These are phyloP conservation scores for Diceros bicornis DNA, from an alignment of 2,797 vertebrate species.

Conservation along the genomic window DNA sequence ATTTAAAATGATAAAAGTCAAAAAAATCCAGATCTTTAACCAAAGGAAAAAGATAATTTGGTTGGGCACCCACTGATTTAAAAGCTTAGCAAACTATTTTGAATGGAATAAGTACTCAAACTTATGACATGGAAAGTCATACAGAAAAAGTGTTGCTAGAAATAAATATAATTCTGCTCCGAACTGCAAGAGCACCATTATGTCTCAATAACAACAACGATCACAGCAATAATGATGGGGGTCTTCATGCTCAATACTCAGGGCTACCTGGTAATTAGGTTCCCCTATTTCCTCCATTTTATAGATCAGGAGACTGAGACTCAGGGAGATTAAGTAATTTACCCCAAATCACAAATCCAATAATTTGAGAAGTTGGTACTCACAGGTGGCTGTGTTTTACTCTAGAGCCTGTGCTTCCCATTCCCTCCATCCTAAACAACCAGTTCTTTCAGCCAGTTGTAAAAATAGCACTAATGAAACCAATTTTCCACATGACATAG, in stretches of 20 bases:
- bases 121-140: background rate
- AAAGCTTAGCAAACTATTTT: constrained; percentile 39
- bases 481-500: background rate
- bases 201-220: background rate
- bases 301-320: background rate
- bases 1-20: background rate
- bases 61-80: background rate
- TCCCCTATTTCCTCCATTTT: background rate
- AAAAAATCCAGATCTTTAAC: constrained; percentile 27
- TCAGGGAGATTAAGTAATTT: background rate
- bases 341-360: background rate
- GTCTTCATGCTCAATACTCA: background rate
- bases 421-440: background rate
- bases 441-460: background rate
- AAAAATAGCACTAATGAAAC: constrained; percentile 14
- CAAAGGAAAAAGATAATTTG: background rate
- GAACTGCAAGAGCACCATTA: background rate
- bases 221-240: background rate
- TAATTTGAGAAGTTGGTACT: background rate
- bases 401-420: background rate
- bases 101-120: background rate
- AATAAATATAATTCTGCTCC: constrained; percentile 8
- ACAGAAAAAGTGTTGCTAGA: constrained; percentile 7
- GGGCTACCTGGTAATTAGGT: background rate
- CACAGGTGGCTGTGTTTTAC: background rate